Percentiles rank a stretch among this genome's conserved stretches.
Evolutionary conservation across 2,113 vertebrate genomes (phyloP).

Genomic region (Cariama cristata): DNA sequence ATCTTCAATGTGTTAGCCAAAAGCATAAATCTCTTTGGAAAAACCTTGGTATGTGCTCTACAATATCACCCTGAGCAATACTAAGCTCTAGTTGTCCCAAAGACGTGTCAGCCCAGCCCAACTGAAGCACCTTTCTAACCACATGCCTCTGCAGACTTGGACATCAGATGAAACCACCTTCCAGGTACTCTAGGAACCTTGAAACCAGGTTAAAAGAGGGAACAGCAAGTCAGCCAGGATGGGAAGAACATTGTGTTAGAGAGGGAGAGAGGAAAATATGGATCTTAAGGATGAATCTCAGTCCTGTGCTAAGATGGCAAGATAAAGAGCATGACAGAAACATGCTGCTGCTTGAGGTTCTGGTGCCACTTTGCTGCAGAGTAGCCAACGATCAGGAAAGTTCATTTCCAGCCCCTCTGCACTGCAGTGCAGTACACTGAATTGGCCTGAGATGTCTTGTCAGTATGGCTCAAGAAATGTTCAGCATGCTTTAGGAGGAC

Average conservation of each 20-base stretch:
- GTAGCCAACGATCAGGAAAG: not conserved
- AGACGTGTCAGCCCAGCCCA: not conserved
- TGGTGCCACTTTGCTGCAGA: not conserved
- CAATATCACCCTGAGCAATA: not conserved
- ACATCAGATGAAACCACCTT: not conserved
- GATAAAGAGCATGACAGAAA: fast-evolving
- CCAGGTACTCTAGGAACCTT: not conserved
- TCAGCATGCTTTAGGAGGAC: not conserved
- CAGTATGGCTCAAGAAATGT: not conserved
- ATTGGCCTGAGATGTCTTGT: not conserved
- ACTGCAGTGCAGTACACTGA: fast-evolving
- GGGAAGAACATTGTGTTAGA: not conserved
- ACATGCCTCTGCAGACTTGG: not conserved
- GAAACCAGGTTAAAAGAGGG: not conserved
- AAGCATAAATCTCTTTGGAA: not conserved
- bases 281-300: not conserved
- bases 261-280: not conserved
- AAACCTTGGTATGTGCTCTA: not conserved
- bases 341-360: not conserved
- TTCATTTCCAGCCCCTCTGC: not conserved
- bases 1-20: not conserved
- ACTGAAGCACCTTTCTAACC: not conserved
- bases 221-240: not conserved
- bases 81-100: not conserved
- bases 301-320: not conserved